These are phyloP conservation scores for Polydrusus pterygomalis DNA, from an alignment of 2,888 invertebrate genomes.

Conservation along the genomic window DNA sequence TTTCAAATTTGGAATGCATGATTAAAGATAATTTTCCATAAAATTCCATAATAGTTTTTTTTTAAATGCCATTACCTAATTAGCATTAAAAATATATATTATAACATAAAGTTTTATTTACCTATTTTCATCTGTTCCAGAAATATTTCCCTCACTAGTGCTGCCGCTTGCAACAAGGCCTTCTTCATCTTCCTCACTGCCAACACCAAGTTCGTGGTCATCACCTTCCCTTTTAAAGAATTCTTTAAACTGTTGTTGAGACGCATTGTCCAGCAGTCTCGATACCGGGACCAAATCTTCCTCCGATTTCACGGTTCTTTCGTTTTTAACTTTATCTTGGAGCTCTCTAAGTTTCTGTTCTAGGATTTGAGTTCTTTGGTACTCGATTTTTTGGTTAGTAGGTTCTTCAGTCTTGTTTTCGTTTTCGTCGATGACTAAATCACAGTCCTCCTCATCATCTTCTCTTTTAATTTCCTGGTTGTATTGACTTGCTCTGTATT, in stretches of 20 bases:
- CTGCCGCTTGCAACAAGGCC: slow-evolving; percentile 85
- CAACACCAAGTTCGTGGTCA: slow-evolving; percentile 71
- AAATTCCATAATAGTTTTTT: too few species aligned
- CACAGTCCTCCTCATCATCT: slow-evolving; percentile 77
- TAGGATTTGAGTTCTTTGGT: slow-evolving; percentile 61
- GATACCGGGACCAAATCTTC: slow-evolving; percentile 88
- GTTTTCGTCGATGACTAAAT: slow-evolving; percentile 81
- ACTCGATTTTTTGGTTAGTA: slow-evolving; percentile 53
- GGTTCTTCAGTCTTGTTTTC: slow-evolving; percentile 63
- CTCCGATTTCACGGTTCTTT: slow-evolving; percentile 64
- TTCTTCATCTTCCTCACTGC: slow-evolving; percentile 83
- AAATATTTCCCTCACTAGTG: slow-evolving; percentile 88
- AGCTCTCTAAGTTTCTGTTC: slow-evolving; percentile 63
- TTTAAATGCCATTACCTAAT: too few species aligned
- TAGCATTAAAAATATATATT: not conserved
- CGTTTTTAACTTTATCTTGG: slow-evolving; percentile 46
- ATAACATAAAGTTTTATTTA: slow-evolving; percentile 68
- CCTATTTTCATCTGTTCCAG: slow-evolving; percentile 88
- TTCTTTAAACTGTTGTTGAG: slow-evolving; percentile 77
- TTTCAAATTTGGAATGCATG: too few species aligned
- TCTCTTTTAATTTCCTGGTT: slow-evolving; percentile 68
- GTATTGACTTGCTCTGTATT: slow-evolving; percentile 73
- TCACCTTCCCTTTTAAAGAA: slow-evolving; percentile 76
- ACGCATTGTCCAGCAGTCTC: slow-evolving; percentile 84
- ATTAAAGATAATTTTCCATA: too few species aligned